Percentiles rank a stretch among this genome's conserved stretches.
Conservation (phyloP, 2,113 vertebrate genomes). For the Petromus typicus region DNA sequence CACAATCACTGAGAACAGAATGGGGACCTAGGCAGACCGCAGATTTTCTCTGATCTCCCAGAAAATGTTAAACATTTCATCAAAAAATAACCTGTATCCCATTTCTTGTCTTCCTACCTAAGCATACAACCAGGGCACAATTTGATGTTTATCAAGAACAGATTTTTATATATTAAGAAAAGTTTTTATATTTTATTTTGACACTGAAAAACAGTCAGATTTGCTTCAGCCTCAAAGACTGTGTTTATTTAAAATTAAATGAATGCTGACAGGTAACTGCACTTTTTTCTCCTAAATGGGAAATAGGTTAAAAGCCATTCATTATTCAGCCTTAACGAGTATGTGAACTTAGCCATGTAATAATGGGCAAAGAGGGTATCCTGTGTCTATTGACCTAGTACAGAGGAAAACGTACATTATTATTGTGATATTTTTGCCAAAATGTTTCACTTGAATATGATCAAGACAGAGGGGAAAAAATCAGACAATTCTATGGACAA, state of each 20-base stretch:
- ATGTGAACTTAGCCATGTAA: neutral
- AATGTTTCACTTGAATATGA: neutral
- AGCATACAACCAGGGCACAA: neutral
- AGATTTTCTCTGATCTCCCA: slow-evolving; percentile 8
- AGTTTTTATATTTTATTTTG: neutral
- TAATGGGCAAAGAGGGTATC: neutral
- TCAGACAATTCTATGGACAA: neutral
- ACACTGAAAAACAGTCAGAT: neutral
- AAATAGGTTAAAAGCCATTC: slow-evolving; percentile 30
- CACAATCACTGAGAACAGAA: neutral
- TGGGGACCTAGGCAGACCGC: neutral
- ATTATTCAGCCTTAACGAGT: neutral
- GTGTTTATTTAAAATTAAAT: neutral
- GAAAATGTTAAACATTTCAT: slow-evolving; percentile 49
- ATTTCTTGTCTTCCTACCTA: neutral
- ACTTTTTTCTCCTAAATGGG: neutral
- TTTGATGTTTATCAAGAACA: neutral
- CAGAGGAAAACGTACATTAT: neutral
- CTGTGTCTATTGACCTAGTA: fast-evolving
- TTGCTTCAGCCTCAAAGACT: neutral
- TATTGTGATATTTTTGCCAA: neutral
- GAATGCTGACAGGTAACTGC: neutral
- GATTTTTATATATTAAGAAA: neutral
- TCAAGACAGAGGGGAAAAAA: neutral
- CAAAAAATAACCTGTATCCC: neutral